A percentile compares a stretch with the other conserved stretches of the same genome.
These are phyloP conservation scores for Drosophila sechellia DNA, from an alignment of 1,140 invertebrate genomes.

Conservation along the genomic window DNA sequence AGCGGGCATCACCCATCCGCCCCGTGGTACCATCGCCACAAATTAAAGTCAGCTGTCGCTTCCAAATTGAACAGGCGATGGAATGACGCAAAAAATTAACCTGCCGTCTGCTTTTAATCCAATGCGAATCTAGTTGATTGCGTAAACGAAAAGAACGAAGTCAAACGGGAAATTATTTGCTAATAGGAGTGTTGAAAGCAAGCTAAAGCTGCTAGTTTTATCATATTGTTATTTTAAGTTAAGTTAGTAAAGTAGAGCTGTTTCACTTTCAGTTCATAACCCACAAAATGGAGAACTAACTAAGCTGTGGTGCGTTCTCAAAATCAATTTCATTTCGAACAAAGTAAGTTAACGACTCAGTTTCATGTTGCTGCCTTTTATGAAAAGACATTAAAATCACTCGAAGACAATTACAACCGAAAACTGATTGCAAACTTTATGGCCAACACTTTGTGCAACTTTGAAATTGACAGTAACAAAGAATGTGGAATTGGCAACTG, in stretches of 20 bases:
- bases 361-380: slow-evolving; percentile 1
- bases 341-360: slow-evolving; percentile 21
- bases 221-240: too few relatives aligned
- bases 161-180: not conserved
- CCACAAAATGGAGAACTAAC: too few relatives aligned
- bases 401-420: slow-evolving; percentile 7
- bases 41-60: slow-evolving; percentile 38
- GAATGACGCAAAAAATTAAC: slow-evolving; percentile 21
- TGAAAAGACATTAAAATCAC: slow-evolving; percentile 5
- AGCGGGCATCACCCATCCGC: slow-evolving; percentile 17
- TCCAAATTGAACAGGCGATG: slow-evolving; percentile 21
- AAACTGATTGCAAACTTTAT: slow-evolving; percentile 12
- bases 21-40: slow-evolving; percentile 4
- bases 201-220: too few relatives aligned
- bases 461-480: not conserved
- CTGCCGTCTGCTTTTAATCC: slow-evolving; percentile 19
- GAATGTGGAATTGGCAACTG: not conserved
- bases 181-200: too few relatives aligned
- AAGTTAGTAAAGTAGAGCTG: too few relatives aligned
- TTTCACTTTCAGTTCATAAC: too few relatives aligned
- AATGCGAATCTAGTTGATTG: not conserved
- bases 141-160: slow-evolving; percentile 7
- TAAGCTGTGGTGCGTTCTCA: not conserved
- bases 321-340: slow-evolving; percentile 26
- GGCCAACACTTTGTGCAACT: not conserved